These are phyloP conservation scores for Latrodectus elegans DNA, from an alignment of 2,888 invertebrate genomes.

Conservation along the genomic window DNA sequence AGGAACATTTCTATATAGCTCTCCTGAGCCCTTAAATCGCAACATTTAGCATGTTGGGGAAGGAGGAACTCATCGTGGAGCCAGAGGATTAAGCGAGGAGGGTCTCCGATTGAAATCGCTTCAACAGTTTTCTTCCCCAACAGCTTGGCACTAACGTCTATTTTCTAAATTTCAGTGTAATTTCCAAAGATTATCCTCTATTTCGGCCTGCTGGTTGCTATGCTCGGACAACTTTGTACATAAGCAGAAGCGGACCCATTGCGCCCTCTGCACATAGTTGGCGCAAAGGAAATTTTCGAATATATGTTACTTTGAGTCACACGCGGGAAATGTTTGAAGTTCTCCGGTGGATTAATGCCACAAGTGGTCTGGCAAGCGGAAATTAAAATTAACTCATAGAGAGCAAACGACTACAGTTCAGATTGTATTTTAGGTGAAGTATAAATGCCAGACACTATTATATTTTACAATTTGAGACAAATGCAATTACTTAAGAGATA, in stretches of 20 bases:
- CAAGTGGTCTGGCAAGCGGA: no score
- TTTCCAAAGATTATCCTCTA: constrained; percentile 38
- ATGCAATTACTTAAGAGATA: no score
- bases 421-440: no score
- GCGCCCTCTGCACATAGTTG: background rate
- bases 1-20: constrained; percentile 9
- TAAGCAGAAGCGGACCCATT: background rate
- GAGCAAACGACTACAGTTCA: no score
- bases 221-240: constrained; percentile 13
- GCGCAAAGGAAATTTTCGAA: background rate
- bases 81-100: no score
- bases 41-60: constrained; percentile 16
- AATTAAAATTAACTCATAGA: no score
- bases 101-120: constrained; percentile 19
- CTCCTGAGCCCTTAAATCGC: constrained; percentile 16
- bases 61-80: constrained; percentile 8
- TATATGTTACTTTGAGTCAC: no score
- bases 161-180: constrained; percentile 30
- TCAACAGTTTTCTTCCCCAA: constrained; percentile 28
- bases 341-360: no score
- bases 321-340: no score
- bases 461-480: no score
- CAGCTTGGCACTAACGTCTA: background rate
- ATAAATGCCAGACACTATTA: no score
- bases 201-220: constrained; percentile 18